phyloP scores from a whole-genome alignment of 1,140 invertebrate species.

The Drosophila sechellia region DNA sequence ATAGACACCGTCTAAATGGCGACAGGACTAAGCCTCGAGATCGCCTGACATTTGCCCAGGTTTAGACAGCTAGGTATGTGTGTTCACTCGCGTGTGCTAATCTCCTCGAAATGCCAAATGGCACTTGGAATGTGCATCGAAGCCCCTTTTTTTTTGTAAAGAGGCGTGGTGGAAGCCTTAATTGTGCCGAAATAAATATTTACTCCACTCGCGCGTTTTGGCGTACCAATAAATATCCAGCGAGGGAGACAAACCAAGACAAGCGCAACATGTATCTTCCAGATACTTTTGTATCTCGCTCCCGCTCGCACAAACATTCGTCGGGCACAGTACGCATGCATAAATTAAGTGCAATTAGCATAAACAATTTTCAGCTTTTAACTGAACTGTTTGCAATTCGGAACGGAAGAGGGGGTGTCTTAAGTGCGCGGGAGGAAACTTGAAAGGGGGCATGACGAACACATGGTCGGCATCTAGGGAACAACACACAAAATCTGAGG shows the following conservation, averaged over 20 bases:
- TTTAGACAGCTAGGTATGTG: slow-evolving; percentile 9
- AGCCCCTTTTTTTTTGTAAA: not conserved
- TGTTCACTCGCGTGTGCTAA: slow-evolving; percentile 7
- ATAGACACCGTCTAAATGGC: slow-evolving; percentile 58
- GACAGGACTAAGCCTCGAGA: slow-evolving; percentile 19
- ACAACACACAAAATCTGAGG: slow-evolving; percentile 38
- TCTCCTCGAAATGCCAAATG: not conserved
- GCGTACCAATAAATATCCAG: slow-evolving; percentile 63
- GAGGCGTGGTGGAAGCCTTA: slow-evolving; percentile 4
- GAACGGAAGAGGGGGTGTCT: not conserved
- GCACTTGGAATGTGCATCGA: slow-evolving; percentile 11
- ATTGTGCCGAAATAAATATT: slow-evolving; percentile 32
- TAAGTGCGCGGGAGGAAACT: slow-evolving; percentile 7
- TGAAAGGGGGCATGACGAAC: slow-evolving; percentile 32
- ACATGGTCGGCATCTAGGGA: slow-evolving; percentile 37
- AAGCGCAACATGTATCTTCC: slow-evolving; percentile 41
- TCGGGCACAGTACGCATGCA: slow-evolving; percentile 57
- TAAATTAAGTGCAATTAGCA: slow-evolving; percentile 83
- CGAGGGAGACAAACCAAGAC: slow-evolving; percentile 24
- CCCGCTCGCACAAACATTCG: slow-evolving; percentile 10
- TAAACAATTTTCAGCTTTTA: slow-evolving; percentile 82
- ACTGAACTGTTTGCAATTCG: slow-evolving; percentile 10
- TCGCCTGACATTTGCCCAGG: slow-evolving; percentile 62
- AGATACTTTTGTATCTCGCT: slow-evolving; percentile 32
- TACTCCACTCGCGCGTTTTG: slow-evolving; percentile 9